Conservation (phyloP, 2,797 vertebrate species). For the Ciconia nigra region DNA sequence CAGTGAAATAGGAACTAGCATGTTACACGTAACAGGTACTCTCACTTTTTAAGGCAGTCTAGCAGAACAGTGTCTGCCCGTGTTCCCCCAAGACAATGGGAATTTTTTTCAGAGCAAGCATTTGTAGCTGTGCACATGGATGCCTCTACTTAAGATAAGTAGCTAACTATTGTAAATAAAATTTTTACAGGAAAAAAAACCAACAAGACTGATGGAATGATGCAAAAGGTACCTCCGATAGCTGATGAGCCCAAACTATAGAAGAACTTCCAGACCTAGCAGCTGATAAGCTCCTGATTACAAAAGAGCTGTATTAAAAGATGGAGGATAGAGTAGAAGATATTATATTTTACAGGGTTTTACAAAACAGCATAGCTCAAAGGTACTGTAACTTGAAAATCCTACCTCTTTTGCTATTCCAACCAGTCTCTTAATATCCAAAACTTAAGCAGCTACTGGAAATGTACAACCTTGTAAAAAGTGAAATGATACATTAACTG, state of each 20-base stretch:
- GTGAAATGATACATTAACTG: background rate
- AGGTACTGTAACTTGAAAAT: background rate
- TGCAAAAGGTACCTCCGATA: background rate
- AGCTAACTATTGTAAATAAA: background rate
- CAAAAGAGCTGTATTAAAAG: background rate
- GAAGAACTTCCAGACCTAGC: background rate
- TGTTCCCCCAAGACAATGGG: background rate
- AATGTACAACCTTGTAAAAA: background rate
- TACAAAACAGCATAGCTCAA: background rate
- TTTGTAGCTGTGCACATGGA: background rate
- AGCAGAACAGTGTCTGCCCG: accelerated
- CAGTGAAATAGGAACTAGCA: background rate
- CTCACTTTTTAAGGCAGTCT: background rate
- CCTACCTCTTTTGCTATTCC: background rate
- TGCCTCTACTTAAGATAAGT: background rate
- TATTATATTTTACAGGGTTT: background rate
- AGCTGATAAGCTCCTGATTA: background rate
- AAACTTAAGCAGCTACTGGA: background rate
- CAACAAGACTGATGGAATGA: background rate
- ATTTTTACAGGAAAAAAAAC: background rate
- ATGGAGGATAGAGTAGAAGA: background rate
- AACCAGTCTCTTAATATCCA: background rate
- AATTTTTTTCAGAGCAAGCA: background rate
- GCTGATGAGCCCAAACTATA: background rate
- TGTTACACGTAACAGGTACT: background rate